Percentiles rank a stretch among this genome's conserved stretches.
Evolutionary conservation across 1,140 invertebrate genomes (phyloP).

Genomic region (Onthophagus taurus): DNA sequence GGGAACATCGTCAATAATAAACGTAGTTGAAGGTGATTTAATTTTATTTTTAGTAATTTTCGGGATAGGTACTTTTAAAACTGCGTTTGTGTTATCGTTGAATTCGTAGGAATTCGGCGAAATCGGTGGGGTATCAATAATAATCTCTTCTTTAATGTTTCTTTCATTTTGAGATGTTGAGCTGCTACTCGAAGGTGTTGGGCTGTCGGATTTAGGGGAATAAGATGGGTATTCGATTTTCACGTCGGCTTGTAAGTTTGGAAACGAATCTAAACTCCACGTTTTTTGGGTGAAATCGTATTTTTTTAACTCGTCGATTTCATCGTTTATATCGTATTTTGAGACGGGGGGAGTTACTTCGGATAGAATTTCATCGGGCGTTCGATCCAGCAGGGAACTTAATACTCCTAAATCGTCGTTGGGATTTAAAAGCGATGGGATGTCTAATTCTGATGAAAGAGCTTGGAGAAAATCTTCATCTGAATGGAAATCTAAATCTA

Average conservation of each 20-base stretch:
- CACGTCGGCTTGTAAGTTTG: constrained; percentile 19
- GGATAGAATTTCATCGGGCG: constrained; percentile 29
- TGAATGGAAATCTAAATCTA: constrained; percentile 23
- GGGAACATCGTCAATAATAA: constrained; percentile 6
- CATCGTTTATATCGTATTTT: constrained; percentile 17
- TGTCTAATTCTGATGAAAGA: constrained; percentile 30
- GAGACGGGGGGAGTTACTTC: constrained; percentile 22
- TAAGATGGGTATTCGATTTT: constrained; percentile 18
- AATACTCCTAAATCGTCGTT: constrained; percentile 29
- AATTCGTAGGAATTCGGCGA: constrained; percentile 4
- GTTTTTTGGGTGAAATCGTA: constrained; percentile 21
- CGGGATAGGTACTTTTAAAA: neutral
- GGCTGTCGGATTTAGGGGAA: constrained; percentile 1
- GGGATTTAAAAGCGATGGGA: constrained; percentile 29
- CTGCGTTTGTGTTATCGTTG: neutral
- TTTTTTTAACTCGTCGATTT: constrained; percentile 21
- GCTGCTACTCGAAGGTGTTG: constrained; percentile 3
- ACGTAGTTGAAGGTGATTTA: neutral
- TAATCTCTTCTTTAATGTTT: constrained; percentile 23
- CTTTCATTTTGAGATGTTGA: neutral
- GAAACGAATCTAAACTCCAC: constrained; percentile 18
- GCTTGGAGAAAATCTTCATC: constrained; percentile 34
- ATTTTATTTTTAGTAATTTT: neutral
- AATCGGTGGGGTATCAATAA: constrained; percentile 18
- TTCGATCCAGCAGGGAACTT: constrained; percentile 30